These are phyloP conservation scores for Marmota flaviventris DNA, from an alignment of 2,113 vertebrate genomes.

Conservation along the genomic window DNA sequence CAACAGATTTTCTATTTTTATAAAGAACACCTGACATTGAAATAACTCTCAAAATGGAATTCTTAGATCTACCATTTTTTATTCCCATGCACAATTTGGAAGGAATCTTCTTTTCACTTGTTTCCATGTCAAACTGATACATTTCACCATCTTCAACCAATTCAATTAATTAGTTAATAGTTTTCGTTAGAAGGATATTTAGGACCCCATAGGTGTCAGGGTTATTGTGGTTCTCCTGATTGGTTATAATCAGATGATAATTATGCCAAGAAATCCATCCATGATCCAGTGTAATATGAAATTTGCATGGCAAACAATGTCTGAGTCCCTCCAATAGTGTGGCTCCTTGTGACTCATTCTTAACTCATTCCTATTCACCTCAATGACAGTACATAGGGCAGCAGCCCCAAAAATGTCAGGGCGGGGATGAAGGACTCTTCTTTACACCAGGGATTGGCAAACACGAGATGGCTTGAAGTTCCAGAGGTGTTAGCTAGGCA, in stretches of 20 bases:
- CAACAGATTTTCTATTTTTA: neutral
- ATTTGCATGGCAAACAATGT: neutral
- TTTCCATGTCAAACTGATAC: neutral
- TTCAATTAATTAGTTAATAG: neutral
- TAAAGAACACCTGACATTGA: neutral
- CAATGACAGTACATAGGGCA: constrained; percentile 92
- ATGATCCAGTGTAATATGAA: neutral
- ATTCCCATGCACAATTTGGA: neutral
- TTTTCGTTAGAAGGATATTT: neutral
- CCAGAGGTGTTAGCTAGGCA: constrained; percentile 94
- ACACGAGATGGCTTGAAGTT: constrained; percentile 95
- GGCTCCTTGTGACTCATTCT: constrained; percentile 94
- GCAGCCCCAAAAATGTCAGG: constrained; percentile 94
- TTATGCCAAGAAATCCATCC: neutral
- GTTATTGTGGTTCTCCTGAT: neutral
- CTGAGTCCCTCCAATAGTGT: constrained; percentile 95
- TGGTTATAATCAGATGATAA: neutral
- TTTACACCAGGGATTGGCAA: constrained; percentile 94
- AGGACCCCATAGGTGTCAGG: neutral
- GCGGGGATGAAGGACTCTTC: constrained; percentile 95
- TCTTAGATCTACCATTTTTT: neutral
- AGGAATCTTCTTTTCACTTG: neutral
- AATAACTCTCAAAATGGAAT: neutral
- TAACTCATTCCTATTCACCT: constrained; percentile 94
- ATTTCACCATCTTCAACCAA: neutral